Percentiles rank a stretch among this genome's conserved stretches.
Conservation (phyloP, 2,888 invertebrate species). For the Synanthedon andrenaeformis region DNA sequence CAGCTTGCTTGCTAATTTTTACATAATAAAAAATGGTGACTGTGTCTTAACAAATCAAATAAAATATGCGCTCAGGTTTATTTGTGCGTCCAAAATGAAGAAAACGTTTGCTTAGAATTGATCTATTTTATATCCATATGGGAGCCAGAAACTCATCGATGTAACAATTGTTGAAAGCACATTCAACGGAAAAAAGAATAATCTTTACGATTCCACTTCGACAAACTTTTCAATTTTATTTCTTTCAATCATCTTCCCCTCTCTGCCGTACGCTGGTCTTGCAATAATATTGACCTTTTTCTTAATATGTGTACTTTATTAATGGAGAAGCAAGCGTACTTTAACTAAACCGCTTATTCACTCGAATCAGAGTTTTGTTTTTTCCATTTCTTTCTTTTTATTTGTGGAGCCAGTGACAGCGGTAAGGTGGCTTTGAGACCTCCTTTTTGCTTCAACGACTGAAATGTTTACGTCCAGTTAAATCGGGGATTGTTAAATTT, state of each 20-base stretch:
- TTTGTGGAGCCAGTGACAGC: neutral
- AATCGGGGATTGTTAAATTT: neutral
- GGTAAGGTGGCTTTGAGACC: neutral
- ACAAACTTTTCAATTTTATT: slow-evolving; percentile 27
- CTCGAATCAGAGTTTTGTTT: slow-evolving; percentile 11
- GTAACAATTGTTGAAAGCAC: slow-evolving; percentile 8
- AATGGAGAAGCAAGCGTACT: slow-evolving; percentile 23
- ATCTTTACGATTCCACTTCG: slow-evolving; percentile 8
- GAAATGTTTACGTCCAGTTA: neutral
- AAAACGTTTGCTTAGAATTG: no score
- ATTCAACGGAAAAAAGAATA: neutral
- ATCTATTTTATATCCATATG: no score
- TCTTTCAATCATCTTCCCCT: slow-evolving; percentile 10
- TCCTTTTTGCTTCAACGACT: neutral
- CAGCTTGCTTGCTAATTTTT: no score
- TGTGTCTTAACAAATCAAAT: no score
- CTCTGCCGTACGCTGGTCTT: slow-evolving; percentile 4
- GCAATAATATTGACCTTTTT: slow-evolving; percentile 19
- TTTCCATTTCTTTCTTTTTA: slow-evolving; percentile 3
- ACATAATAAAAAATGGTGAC: no score
- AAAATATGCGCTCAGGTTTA: no score
- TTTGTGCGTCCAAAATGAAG: no score
- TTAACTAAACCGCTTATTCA: slow-evolving; percentile 18
- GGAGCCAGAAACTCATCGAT: slow-evolving; percentile 6
- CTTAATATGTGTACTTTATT: slow-evolving; percentile 34